Percentiles rank a stretch among this genome's conserved stretches.
Conservation (phyloP, 2,113 vertebrate genomes). For the Ammodytes marinus region DNA sequence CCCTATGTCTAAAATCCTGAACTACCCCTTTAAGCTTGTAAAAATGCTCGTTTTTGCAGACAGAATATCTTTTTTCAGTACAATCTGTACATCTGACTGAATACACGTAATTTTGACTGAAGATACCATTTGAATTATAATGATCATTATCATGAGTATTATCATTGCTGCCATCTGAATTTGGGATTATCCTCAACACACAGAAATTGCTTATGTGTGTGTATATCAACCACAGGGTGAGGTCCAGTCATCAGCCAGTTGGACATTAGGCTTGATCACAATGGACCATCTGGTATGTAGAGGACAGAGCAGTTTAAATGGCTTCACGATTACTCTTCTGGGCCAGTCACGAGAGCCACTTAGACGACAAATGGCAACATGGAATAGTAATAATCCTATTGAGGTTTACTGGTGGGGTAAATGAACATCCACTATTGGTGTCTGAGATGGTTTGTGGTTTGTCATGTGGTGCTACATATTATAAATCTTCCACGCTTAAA, state of each 20-base stretch:
- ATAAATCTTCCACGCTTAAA: conserved; percentile 3
- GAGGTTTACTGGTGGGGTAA: conserved; percentile 55
- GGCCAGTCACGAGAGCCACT: conserved; percentile 71
- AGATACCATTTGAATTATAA: not conserved
- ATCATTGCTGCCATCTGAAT: not conserved
- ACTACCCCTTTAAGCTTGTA: not conserved
- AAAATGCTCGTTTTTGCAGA: too few species aligned
- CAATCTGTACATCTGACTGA: not conserved
- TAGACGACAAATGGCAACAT: conserved; percentile 73
- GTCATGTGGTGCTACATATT: not conserved
- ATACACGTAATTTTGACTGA: not conserved
- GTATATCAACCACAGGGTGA: conserved; percentile 65
- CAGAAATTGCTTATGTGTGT: conserved; percentile 1
- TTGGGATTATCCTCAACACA: not conserved
- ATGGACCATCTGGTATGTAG: conserved; percentile 83
- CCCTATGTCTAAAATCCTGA: too few species aligned
- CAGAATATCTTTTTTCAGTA: not conserved
- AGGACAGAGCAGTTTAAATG: conserved; percentile 69
- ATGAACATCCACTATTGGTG: conserved; percentile 48
- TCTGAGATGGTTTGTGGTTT: not conserved
- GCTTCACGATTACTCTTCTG: conserved; percentile 79
- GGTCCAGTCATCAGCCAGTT: conserved; percentile 81
- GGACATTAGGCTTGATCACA: conserved; percentile 81
- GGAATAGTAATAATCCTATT: conserved; percentile 50
- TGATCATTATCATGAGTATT: not conserved